phyloP scores from a whole-genome alignment of 2,113 vertebrate genomes.

The Phylloscopus whistleri region DNA sequence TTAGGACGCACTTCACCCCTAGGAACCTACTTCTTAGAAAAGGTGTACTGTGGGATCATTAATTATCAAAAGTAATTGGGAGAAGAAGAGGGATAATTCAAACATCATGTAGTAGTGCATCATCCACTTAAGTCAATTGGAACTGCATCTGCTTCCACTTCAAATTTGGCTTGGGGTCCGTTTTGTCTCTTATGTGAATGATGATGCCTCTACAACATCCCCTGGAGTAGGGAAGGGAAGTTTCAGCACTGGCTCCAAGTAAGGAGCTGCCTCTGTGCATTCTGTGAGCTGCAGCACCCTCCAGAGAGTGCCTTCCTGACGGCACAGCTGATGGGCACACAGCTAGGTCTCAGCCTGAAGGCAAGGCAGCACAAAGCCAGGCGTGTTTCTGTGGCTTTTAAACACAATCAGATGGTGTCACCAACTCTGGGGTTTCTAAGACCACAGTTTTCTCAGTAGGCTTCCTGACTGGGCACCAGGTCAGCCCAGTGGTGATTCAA shows the following conservation, averaged over 20 bases:
- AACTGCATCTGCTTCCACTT: constrained; percentile 64
- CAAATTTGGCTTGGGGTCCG: constrained; percentile 43
- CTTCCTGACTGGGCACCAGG: background rate
- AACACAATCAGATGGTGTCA: rapidly evolving
- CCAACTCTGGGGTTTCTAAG: background rate
- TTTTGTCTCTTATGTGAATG: constrained; percentile 12
- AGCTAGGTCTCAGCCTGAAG: background rate
- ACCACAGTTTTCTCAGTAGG: background rate
- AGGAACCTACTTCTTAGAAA: constrained; percentile 43
- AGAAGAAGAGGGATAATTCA: constrained; percentile 50
- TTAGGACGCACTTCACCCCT: background rate
- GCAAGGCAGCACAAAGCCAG: background rate
- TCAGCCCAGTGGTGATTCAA: background rate
- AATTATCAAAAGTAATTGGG: constrained; percentile 50
- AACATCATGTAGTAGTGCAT: constrained; percentile 3
- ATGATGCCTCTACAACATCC: constrained; percentile 8
- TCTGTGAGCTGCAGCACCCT: background rate
- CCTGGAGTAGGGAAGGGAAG: background rate
- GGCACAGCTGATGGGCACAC: background rate
- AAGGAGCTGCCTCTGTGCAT: background rate
- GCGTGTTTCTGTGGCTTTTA: background rate
- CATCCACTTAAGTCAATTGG: constrained; percentile 59
- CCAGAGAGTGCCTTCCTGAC: background rate
- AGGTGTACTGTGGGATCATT: constrained; percentile 50
- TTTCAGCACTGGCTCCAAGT: background rate